Evolutionary conservation across 2,888 invertebrate species (phyloP), one percentile per base, ranked within the genome.

Genomic region (Spatulosminthurus flaviceps): DNA sequence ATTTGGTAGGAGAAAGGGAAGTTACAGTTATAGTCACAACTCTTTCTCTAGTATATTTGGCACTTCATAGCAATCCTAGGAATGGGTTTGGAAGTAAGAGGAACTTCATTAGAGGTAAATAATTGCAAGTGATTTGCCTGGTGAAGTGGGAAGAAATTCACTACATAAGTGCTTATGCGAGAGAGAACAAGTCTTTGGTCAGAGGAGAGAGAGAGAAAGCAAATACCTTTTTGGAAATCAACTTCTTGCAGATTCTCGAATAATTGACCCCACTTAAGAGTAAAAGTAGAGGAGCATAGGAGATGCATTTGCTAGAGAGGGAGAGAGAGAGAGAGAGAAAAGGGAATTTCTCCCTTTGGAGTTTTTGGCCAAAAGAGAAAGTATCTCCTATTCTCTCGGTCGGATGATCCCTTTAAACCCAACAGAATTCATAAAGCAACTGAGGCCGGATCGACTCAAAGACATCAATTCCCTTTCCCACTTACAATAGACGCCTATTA

Each of bases 401-500:
- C 51, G 34, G 41, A 61, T 41, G 69, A 60, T 26, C 51, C 70
- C 28, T 51, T 67, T 77, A 77, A 69, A 67, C 26, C 67, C 16
- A 41, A 66, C 43, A 43, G 72, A 78, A 78, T 78, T 72, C 72
- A 64, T 78, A 78, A 78, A 66, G 71, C 43, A 24, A 69, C 71
- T 71, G 71, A 72, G 78, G 5, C 51, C n/a, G 70, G 72, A 60
- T 69, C 67, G 77, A 69, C 28, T 70, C 66, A 60, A 78, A 78
- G 43, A 78, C 79, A 79, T 78, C 81, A 81, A 81, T 81, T 81
- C 75, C 72, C 28, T 71, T 79, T 69, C 41, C 78, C 75, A 74
- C 75, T 67, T 70, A 80, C 82, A 79, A 80, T 80, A 79, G 81
- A 79, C 78, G 74, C 78, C 82, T 84, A 81, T 83, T 81, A 82